Evolutionary conservation across 1,140 invertebrate species (phyloP).

Genomic region (Drosophila parvula): DNA sequence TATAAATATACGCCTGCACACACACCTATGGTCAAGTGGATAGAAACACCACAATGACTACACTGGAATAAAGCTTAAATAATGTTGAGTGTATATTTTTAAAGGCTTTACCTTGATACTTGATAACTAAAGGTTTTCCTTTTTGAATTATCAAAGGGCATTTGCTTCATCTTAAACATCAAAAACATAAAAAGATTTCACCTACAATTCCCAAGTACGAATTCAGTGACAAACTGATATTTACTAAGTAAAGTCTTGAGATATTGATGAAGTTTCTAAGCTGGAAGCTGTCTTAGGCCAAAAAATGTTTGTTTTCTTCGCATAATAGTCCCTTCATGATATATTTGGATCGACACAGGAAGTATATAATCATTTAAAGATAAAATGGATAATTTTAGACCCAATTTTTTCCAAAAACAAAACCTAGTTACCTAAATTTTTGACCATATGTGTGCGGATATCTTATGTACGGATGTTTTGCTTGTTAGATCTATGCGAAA

Average conservation of each 20-base stretch:
- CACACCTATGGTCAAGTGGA: background rate
- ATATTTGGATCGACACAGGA: too few relatives aligned
- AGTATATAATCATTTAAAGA: too few relatives aligned
- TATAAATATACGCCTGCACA: constrained; percentile 4
- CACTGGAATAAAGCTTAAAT: background rate
- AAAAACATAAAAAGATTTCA: too few relatives aligned
- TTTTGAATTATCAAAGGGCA: too few relatives aligned
- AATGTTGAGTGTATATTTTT: background rate
- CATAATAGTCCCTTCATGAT: too few relatives aligned
- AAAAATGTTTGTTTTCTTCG: too few relatives aligned
- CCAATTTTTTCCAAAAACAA: background rate
- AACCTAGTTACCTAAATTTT: background rate
- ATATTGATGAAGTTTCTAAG: background rate
- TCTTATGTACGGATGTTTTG: constrained; percentile 13
- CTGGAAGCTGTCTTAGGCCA: too few relatives aligned
- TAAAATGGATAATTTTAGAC: too few relatives aligned
- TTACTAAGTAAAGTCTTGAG: background rate
- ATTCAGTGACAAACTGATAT: background rate
- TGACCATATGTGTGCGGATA: background rate
- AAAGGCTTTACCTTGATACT: background rate
- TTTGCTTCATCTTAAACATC: too few relatives aligned
- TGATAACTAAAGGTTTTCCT: background rate
- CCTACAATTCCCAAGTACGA: background rate
- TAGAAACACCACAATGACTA: background rate
- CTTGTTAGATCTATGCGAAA: constrained; percentile 46